Conservation (phyloP, 2,797 vertebrate species). For the Rhinoraja longicauda region DNA sequence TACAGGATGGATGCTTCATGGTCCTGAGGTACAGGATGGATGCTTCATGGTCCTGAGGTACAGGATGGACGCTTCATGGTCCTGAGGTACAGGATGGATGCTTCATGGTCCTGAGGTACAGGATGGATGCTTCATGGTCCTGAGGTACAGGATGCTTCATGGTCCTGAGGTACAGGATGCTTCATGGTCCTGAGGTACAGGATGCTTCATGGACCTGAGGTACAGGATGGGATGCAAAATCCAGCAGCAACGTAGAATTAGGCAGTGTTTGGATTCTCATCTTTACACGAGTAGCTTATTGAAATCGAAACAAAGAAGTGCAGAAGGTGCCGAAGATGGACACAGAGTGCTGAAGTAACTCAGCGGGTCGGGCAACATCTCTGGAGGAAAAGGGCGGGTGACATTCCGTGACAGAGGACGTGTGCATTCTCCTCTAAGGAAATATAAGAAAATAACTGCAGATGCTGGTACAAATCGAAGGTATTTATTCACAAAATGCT, state of each 20-base stretch:
- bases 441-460: no score
- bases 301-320: neutral
- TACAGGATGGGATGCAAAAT: neutral
- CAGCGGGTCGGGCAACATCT: no score
- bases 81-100: neutral
- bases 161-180: neutral
- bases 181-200: neutral
- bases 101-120: neutral
- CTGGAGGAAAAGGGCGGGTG: no score
- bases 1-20: neutral
- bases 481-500: no score
- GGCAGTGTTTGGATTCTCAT: neutral
- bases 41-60: neutral
- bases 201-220: neutral
- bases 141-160: neutral
- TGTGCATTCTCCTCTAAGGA: no score
- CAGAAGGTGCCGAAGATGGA: no score
- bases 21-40: neutral
- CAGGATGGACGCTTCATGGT: neutral
- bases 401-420: no score
- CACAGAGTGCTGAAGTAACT: no score
- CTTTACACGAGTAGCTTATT: neutral
- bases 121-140: neutral
- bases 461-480: no score
- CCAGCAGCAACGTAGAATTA: neutral